Conservation (phyloP, 2,113 vertebrate species). For the Perca flavescens region DNA sequence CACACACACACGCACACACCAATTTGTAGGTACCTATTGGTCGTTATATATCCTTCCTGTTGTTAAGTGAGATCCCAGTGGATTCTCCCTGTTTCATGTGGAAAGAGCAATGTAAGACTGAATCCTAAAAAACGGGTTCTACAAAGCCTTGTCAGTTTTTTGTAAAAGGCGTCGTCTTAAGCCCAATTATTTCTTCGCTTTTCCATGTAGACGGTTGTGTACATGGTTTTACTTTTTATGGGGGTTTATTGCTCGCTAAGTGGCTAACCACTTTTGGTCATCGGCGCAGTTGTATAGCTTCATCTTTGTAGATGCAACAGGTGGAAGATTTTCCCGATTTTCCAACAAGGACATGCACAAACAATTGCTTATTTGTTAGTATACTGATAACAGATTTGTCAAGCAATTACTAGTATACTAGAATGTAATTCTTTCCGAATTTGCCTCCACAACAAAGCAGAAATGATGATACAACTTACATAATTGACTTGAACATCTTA, state of each 20-base stretch:
- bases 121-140: conserved; percentile 15
- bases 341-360: neutral
- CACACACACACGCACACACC: neutral
- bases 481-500: conserved; percentile 3
- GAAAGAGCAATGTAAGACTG: neutral
- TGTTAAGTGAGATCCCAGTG: conserved; percentile 5
- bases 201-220: neutral
- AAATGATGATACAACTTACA: conserved; percentile 6
- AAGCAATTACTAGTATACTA: neutral
- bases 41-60: conserved; percentile 14
- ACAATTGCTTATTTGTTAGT: neutral
- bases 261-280: neutral
- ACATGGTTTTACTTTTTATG: too few relatives aligned
- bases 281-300: neutral
- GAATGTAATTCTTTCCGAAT: neutral
- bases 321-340: conserved; percentile 4
- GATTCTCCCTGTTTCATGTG: neutral
- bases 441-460: conserved; percentile 9
- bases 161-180: neutral
- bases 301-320: conserved; percentile 20
- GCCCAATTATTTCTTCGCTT: neutral
- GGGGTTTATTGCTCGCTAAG: neutral
- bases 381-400: neutral
- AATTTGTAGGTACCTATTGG: conserved; percentile 21
- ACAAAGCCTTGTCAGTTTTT: neutral